Percentiles rank a stretch among this genome's conserved stretches.
These are phyloP conservation scores for Oligia latruncula DNA, from an alignment of 2,888 invertebrate genomes.

Conservation along the genomic window DNA sequence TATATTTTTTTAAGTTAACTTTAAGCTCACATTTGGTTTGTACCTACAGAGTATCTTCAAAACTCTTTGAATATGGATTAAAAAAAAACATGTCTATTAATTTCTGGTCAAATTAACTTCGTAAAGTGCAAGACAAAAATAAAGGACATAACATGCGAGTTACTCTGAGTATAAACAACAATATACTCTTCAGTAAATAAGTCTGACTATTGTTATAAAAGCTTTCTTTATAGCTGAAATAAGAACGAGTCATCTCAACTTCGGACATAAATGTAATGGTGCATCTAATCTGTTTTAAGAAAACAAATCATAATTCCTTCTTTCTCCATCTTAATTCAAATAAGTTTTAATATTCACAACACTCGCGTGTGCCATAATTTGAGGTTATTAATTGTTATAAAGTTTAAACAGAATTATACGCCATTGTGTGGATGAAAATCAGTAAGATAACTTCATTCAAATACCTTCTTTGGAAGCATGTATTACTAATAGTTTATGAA, in stretches of 20 bases:
- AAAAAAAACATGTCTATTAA: background rate
- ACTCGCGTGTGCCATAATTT: constrained; percentile 63
- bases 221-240: constrained; percentile 16
- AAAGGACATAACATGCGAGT: constrained; percentile 1
- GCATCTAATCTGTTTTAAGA: constrained; percentile 25
- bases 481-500: no score
- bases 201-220: constrained; percentile 17
- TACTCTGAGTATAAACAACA: background rate
- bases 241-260: constrained; percentile 21
- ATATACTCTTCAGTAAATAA: background rate
- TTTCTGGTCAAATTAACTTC: background rate
- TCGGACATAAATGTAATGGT: constrained; percentile 21
- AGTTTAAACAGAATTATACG: constrained; percentile 43
- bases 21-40: background rate
- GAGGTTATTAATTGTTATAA: constrained; percentile 65
- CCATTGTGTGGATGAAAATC: background rate
- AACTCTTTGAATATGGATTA: no score
- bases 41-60: background rate
- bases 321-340: constrained; percentile 48
- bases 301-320: constrained; percentile 55
- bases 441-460: constrained; percentile 31
- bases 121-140: background rate
- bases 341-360: constrained; percentile 62
- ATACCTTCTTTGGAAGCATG: background rate
- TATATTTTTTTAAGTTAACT: background rate